Base-by-base conservation (phyloP, 1,140 invertebrate species). In the Gryon sp. region DNA sequence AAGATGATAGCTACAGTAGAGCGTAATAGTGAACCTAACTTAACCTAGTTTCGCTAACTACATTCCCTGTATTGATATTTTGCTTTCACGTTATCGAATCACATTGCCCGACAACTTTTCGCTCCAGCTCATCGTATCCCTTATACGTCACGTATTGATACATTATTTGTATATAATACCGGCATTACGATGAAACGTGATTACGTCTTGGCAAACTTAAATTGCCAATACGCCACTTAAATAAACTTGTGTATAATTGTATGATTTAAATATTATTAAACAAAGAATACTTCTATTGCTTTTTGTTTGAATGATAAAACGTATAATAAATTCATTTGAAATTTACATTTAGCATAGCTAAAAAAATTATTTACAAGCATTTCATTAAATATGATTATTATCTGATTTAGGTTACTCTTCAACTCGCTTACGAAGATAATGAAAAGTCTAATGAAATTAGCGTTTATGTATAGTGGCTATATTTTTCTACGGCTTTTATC, bases 11-110 rank as follows among this genome's bases (percentile, higher is more conserved):
- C 57, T 76, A 63, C 41, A 70, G 59, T 62, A 41, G 46, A 43
- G 34, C 50, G 24, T 43, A 38, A 36, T 59, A 65, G 63, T 65
- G 63, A 76, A 65, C 65, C 73, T 52, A 65, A 76, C 74, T 76
- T 70, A 76, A 70, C 74, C 74, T 36, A 70, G 59, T 70, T 70
- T 76, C 59, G 52, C 59, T 76, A 76, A 76, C 70, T 76, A 63
- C 50, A 52, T 65, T 26, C 36, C 48, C 52, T 69, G 63, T 69
- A 65, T 69, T 63, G 63, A 75, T 75, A 75, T 68, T 75, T 75
- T 34, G 46, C 70, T 66, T 57, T 36, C 36, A 43, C 38, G 46
- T 66, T 74, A 74, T 66, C 60, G 70, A 52, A 60, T 74, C 46
- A 50, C 34, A 65, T 60, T 66, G 34, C 43, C 28, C 46, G 57